These are phyloP conservation scores for Lasioglossum albipes DNA, from an alignment of 1,140 invertebrate genomes.

Conservation along the genomic window DNA sequence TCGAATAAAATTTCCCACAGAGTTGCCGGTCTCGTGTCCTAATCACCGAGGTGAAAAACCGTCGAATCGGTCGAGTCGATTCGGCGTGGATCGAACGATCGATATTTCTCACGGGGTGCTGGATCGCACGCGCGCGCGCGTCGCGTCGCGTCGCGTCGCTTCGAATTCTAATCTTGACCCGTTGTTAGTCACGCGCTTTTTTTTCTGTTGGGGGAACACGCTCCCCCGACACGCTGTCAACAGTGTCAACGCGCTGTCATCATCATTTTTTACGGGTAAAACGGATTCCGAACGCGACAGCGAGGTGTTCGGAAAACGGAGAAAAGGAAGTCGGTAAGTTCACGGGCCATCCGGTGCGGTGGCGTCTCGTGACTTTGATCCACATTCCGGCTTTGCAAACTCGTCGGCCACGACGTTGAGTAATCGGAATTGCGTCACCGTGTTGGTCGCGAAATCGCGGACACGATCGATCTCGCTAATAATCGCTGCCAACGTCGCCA, in stretches of 20 bases:
- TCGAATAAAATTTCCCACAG: too few relatives aligned
- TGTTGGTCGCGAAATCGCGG: slow-evolving; percentile 17
- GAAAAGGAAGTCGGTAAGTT: slow-evolving; percentile 8
- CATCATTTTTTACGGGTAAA: neutral
- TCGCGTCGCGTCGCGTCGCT: slow-evolving; percentile 12
- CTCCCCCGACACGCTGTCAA: slow-evolving; percentile 15
- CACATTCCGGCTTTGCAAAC: slow-evolving; percentile 20
- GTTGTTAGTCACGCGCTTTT: slow-evolving; percentile 46
- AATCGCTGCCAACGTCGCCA: neutral
- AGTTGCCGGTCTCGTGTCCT: neutral
- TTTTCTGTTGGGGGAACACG: neutral
- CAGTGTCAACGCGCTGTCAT: slow-evolving; percentile 28
- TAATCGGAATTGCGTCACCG: slow-evolving; percentile 33
- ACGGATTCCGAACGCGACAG: neutral
- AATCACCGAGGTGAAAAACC: neutral
- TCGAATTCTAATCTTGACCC: slow-evolving; percentile 52
- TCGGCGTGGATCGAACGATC: neutral
- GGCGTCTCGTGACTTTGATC: slow-evolving; percentile 28
- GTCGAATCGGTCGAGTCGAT: neutral
- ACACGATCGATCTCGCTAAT: slow-evolving; percentile 35
- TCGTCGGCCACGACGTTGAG: slow-evolving; percentile 5
- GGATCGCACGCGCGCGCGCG: neutral
- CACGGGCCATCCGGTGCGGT: slow-evolving; percentile 7
- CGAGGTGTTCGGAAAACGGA: neutral
- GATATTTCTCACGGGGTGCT: slow-evolving; percentile 12